phyloP scores from a whole-genome alignment of 23 tunicate species.

The Halocynthia roretzi region DNA sequence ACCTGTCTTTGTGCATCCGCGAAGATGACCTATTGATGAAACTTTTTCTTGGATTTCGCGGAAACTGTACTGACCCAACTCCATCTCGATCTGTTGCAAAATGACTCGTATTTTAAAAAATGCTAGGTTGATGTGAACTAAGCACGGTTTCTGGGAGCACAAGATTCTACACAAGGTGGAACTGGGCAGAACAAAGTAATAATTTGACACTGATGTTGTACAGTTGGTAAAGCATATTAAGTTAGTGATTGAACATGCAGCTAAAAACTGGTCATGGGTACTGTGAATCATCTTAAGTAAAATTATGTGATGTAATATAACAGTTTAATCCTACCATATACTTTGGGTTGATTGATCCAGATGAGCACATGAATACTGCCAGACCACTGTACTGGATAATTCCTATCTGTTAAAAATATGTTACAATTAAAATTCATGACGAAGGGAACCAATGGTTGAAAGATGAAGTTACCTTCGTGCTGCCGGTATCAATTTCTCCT shows the following conservation, averaged over 20 bases:
- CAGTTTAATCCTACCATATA: slow-evolving; percentile 8
- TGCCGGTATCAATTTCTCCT: slow-evolving; percentile 22
- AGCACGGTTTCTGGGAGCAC: too few relatives aligned
- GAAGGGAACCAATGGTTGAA: neutral
- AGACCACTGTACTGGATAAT: slow-evolving; percentile 24
- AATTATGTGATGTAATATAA: neutral
- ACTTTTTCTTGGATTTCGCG: slow-evolving; percentile 3
- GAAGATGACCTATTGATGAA: slow-evolving; percentile 1
- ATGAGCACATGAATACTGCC: slow-evolving; percentile 17
- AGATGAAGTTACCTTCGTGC: slow-evolving; percentile 3
- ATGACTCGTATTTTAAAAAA: neutral
- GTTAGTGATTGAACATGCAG: too few relatives aligned
- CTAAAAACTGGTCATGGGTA: too few relatives aligned
- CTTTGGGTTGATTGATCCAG: slow-evolving; percentile 10
- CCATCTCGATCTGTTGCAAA: slow-evolving; percentile 5
- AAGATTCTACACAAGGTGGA: too few relatives aligned
- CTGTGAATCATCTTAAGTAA: too few relatives aligned
- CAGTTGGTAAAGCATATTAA: too few relatives aligned
- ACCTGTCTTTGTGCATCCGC: slow-evolving; percentile 22
- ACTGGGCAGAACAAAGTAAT: too few relatives aligned
- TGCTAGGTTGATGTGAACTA: too few relatives aligned
- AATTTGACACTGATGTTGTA: too few relatives aligned
- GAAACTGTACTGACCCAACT: neutral
- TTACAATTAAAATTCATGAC: neutral
- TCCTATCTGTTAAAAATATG: slow-evolving; percentile 1